Conservation (phyloP, 2,888 invertebrate species). For the Tetanocera ferruginea region DNA sequence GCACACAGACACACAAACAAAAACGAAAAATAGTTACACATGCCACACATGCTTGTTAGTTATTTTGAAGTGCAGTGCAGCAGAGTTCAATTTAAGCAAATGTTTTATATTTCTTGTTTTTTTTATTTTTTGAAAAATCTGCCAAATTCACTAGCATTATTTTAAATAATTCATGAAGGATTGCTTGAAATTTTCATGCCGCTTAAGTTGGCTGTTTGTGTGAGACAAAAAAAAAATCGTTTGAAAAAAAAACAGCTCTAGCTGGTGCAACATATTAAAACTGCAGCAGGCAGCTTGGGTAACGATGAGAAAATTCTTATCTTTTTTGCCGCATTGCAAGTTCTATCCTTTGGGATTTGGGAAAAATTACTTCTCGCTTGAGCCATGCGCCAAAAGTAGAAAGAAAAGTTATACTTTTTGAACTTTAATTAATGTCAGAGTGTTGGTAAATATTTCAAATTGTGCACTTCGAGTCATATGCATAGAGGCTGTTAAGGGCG, state of each 20-base stretch:
- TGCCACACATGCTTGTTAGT: not conserved
- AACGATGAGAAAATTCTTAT: not conserved
- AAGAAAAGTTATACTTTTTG: too few species aligned
- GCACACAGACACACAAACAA: too few species aligned
- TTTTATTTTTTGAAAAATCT: not conserved
- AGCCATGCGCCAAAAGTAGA: too few species aligned
- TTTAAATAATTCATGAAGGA: conserved; percentile 4
- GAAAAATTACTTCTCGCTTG: too few species aligned
- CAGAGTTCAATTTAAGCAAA: not conserved
- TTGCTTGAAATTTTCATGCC: not conserved
- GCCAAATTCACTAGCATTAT: not conserved
- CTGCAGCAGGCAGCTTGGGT: not conserved
- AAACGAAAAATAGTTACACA: too few species aligned
- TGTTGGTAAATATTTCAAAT: too few species aligned
- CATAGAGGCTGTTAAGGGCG: too few species aligned
- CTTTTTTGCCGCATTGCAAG: too few species aligned
- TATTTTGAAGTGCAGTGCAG: not conserved
- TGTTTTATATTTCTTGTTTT: not conserved
- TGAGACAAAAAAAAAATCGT: too few species aligned
- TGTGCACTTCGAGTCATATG: too few species aligned
- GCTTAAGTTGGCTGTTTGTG: not conserved
- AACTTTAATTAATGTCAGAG: too few species aligned
- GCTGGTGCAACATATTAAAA: not conserved
- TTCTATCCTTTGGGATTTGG: too few species aligned
- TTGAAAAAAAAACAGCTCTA: not conserved